Evolutionary conservation across 1,140 invertebrate species (phyloP), one percentile per base, ranked within the genome.

Genomic region (Drosophila bipectinata): DNA sequence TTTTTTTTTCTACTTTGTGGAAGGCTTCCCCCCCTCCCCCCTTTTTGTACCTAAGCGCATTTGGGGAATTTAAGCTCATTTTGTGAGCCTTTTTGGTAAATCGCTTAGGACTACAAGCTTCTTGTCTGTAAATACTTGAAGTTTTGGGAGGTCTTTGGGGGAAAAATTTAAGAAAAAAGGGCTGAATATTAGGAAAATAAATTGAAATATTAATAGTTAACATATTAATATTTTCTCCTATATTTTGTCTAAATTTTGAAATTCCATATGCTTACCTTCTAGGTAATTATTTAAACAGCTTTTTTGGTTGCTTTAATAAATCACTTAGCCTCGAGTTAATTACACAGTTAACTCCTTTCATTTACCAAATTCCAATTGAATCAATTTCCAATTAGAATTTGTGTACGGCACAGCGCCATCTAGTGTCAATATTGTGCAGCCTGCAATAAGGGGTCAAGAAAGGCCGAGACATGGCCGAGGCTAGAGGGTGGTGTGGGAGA

Each of bases 31-130:
- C 14, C 15, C 15, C 15, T 15, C 15, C n/a, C 41, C 15, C n/a
- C 41, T 37, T n/a, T 57, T 68, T 58, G 77, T 75, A 62, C 32
- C 48, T 47, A 69, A 73, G 32, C 77, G 66, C 77, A 75, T 80
- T 79, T 66, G 37, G 72, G 53, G 53, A 77, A 47, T 80, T 72
- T 80, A 59, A 66, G 72, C 67, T 80, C 64, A 72, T 64, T 80
- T 80, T 72, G 63, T 54, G 64, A 56, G 60, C 63, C 59, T 69
- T 47, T 79, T 73, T 45, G 37, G 24, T 59, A 58, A 72, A 74
- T 61, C 53, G 51, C 66, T 15, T 30, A 37, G 21, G 49, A 67
- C 48, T 24, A 47, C 28, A 15, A 28, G 47, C 21, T 32, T 28
- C 24, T 66, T 48, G 47, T 6, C n/a, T 24, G 21, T 2, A 49